These are phyloP conservation scores for Metallyticus violacea DNA, from an alignment of 2,888 invertebrate species.

Conservation along the genomic window DNA sequence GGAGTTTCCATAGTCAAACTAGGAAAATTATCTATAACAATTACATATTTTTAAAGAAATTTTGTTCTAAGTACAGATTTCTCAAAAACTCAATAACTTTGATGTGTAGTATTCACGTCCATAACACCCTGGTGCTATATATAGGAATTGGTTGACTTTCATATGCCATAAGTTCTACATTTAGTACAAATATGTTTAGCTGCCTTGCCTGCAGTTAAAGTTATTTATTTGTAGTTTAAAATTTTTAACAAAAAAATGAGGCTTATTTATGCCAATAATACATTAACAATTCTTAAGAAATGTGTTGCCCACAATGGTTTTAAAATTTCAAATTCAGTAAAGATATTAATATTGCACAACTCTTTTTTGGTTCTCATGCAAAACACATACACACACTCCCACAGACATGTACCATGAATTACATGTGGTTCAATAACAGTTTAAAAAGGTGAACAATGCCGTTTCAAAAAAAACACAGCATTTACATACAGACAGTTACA, in stretches of 20 bases:
- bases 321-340: neutral
- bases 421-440: neutral
- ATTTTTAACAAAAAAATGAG: no score
- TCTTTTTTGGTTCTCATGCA: neutral
- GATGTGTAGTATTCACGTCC: no score
- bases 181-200: neutral
- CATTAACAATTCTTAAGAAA: neutral
- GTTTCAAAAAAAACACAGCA: neutral
- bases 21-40: no score
- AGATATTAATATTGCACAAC: neutral
- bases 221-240: neutral
- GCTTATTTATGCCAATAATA: neutral
- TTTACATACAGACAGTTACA: neutral
- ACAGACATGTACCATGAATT: neutral
- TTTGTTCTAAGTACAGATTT: no score
- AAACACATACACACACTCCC: neutral
- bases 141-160: no score
- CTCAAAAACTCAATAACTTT: no score
- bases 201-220: neutral
- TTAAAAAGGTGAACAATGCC: neutral
- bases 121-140: no score
- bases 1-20: no score
- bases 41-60: no score
- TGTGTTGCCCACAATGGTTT: neutral
- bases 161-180: no score